A percentile compares a stretch with the other conserved stretches of the same genome.
Evolutionary conservation across 2,797 vertebrate species (phyloP).

Genomic region (Catharus ustulatus): DNA sequence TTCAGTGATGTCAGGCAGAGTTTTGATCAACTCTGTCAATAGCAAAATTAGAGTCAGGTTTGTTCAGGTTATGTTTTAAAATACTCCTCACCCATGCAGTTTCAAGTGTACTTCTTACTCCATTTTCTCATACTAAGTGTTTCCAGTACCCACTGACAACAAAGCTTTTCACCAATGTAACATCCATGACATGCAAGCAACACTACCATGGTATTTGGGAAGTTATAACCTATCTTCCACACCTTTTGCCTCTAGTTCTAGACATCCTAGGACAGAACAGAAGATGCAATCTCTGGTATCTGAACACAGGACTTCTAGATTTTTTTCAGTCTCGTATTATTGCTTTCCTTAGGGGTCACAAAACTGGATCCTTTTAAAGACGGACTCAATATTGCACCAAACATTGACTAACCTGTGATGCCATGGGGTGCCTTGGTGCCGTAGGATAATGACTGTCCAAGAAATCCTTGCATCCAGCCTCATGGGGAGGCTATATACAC

Average conservation of each 20-base stretch:
- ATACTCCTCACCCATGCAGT: neutral
- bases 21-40: neutral
- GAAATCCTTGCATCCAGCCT: neutral
- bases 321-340: neutral
- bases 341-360: neutral
- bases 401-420: accelerated
- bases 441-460: neutral
- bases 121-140: neutral
- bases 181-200: neutral
- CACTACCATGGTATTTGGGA: neutral
- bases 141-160: neutral
- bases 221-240: neutral
- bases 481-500: neutral
- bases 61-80: neutral
- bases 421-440: neutral
- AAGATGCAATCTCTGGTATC: neutral
- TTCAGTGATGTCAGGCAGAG: neutral
- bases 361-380: neutral
- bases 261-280: neutral
- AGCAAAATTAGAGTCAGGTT: neutral
- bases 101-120: neutral
- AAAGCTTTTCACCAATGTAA: neutral
- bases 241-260: neutral
- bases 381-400: neutral
- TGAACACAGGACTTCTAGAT: neutral